Evolutionary conservation across 2,888 invertebrate species (phyloP), one percentile per base, ranked within the genome.

Genomic region (Lasioglossum malachurum): DNA sequence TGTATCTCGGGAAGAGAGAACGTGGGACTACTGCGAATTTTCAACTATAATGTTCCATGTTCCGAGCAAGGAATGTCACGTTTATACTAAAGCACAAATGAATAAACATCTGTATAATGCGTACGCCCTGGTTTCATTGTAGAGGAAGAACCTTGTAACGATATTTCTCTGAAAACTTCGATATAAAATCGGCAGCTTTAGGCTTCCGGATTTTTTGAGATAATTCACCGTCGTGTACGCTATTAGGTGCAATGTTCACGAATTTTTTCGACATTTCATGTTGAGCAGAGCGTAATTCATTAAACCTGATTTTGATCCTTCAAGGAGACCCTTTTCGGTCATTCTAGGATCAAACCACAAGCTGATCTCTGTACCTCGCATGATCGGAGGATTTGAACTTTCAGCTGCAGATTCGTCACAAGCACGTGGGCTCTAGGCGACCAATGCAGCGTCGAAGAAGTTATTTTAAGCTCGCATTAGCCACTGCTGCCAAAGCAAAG

Each of bases 21-120:
- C 41, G 31, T 76, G 67, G 41, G 76, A 53, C 38, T 41, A 64
- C 44, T 64, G 71, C 78, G 53, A 49, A 76, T 75, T 88, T 84
- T 76, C 73, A 78, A 84, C 71, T 78, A 80, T 76, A 85, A 79
- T 80, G 81, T 90, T 86, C 90, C 86, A 82, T 91, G 89, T 91
- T 91, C 86, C 89, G 88, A 89, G 81, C 81, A 86, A 90, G 80
- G 86, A 75, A 82, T 83, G 83, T 89, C 90, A 92, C 89, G 90
- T 93, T 93, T 93, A 91, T 93, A 93, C 91, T 92, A 92, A 92
- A 93, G 93, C 93, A 94, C 92, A 93, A 93, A 92, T 91, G 90
- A 94, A 94, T 94, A 94, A 94, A 94, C 83, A 82, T 93, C 92
- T 93, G 89, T 93, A 93, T 84, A 82, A 88, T 87, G 78, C 80